Evolutionary conservation across 2,797 vertebrate genomes (phyloP), one percentile per base, ranked within the genome.

Genomic region (Danio jaintianensis): DNA sequence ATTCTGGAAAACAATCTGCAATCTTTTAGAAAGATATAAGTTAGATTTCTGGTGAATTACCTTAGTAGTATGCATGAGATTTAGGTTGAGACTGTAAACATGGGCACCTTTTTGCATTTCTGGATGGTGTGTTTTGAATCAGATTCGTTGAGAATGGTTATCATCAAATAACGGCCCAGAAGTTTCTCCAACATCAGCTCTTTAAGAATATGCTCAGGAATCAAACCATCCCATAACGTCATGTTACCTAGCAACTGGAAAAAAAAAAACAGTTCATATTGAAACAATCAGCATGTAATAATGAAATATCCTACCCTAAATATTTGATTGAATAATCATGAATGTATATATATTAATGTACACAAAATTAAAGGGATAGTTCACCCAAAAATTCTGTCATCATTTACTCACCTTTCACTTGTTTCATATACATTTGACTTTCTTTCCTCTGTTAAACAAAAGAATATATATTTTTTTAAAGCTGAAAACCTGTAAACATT

Each of bases 91-190:
- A 38, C 6, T 7, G 20, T 20, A 12, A 42, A 36, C 42, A 29
- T 2, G 50, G 9, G 48, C 89, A 99, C 97, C 96, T 94, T 93
- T 78, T 58, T 91, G 89, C 94, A 96, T 64, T 95, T 95, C 2
- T 89, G 83, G 55, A 90, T 78, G 5, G 87, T 82, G 22, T 86
- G 89, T 0, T 1, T 88, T 36, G 85, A 86, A 48, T 89, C 87
- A 0, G 87, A 84, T 10, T 93, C 91, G 74, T 94, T 96, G 13
- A 92, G 89, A 47, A 98, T 88, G 29, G 92, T 92, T 74, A 96
- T 91, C 86, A 97, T 92, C 69, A 99, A 91, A 86, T 97, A 98
- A 85, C 96, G 94, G 83, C 94, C 96, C 53, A 99, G 92, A 70
- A 99, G 73, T 88, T 95, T 98, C 85, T 93, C 94, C 83, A 98